These are phyloP conservation scores for Pitta sordida DNA, from an alignment of 2,113 vertebrate species.

Conservation along the genomic window DNA sequence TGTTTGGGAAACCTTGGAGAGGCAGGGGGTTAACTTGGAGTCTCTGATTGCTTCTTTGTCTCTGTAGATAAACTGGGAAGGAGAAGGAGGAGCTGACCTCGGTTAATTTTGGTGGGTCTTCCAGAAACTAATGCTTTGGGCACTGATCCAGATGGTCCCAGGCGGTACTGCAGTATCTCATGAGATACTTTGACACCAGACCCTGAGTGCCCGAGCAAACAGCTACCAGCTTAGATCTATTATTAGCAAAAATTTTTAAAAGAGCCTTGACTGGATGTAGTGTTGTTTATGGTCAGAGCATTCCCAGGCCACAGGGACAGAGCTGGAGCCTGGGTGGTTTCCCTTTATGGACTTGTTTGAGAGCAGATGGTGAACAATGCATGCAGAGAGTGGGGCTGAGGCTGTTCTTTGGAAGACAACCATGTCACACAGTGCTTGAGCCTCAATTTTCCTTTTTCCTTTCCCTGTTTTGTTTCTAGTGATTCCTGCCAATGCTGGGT, in stretches of 20 bases:
- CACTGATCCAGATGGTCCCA: background rate
- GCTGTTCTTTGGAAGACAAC: background rate
- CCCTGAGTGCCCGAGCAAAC: background rate
- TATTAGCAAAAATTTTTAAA: background rate
- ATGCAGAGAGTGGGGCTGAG: background rate
- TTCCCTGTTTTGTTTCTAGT: background rate
- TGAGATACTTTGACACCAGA: background rate
- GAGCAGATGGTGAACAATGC: background rate
- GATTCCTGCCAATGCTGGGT: background rate
- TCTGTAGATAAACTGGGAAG: background rate
- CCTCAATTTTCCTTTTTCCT: background rate
- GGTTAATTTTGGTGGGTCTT: slow-evolving; percentile 14
- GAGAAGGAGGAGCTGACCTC: background rate
- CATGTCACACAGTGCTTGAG: background rate
- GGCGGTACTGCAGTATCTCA: background rate
- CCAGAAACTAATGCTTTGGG: slow-evolving; percentile 4
- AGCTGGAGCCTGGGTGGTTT: slow-evolving; percentile 10
- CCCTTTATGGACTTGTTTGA: slow-evolving; percentile 50
- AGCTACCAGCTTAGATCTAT: slow-evolving; percentile 22
- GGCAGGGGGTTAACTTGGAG: background rate
- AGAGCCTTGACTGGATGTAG: background rate
- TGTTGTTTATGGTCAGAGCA: background rate
- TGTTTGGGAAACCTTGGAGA: background rate
- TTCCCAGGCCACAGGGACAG: slow-evolving; percentile 18
- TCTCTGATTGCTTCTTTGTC: background rate